Evolutionary conservation across 1,140 invertebrate genomes (phyloP), one percentile per base, ranked within the genome.

Genomic region (Berghia stephanieae): DNA sequence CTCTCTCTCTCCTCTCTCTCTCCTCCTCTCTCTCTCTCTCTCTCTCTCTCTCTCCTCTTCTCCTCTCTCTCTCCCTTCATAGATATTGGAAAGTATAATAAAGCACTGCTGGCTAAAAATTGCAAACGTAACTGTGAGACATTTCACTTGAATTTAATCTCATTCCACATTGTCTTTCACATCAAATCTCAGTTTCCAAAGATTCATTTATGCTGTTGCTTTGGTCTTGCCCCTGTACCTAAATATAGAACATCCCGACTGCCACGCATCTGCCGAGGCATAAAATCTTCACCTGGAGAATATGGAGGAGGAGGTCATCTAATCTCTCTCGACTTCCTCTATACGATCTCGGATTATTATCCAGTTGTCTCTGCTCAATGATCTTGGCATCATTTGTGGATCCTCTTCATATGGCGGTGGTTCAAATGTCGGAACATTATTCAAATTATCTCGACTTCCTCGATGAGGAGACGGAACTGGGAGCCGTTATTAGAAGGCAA

Each of bases 1-100:
- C n/a, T n/a, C n/a, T n/a, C n/a, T n/a, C n/a, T 57, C 43, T 4
- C 55, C 10, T 18, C 70, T 78, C 21, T 43, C 57, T 46, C 21
- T 55, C 75, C 57, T 42, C 55, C 49, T 70, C 75, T 70, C 4
- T 70, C 46, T 70, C 44, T 44, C 44, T 76, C 75, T 68, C 60
- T 67, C 77, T 60, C 68, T 16, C 27, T 66, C 49, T 66, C 69
- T 66, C 36, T 55, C n/a, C 73, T 63, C 38, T 43, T 21, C 68
- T 13, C 2, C 60, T 55, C 5, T 40, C 46, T 49, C 13, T 24
- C 57, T 68, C 66, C 10, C 36, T 38, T 38, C 27, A 27, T 68
- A 8, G 8, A 8, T 60, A 8, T 60, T 27, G n/a, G n/a, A n/a
- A n/a, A n/a, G n/a, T n/a, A n/a, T n/a, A n/a, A n/a, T n/a, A n/a